phyloP scores from a whole-genome alignment of 1,140 invertebrate genomes.

The Spodoptera frugiperda region DNA sequence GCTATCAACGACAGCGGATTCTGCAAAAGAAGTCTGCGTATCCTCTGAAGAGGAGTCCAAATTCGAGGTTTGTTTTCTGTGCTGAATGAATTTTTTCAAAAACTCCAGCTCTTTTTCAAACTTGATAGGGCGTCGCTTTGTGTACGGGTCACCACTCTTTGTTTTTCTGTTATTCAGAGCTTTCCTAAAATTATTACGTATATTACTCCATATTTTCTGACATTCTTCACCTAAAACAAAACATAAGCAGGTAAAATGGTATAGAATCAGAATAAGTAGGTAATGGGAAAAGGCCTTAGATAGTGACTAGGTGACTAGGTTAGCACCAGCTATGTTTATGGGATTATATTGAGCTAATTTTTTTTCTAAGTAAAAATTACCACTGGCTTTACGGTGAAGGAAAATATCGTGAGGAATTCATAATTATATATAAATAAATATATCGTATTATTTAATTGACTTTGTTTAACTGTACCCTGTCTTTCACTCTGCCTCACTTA shows the following conservation, averaged over 20 bases:
- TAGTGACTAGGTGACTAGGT: no score
- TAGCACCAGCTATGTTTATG: no score
- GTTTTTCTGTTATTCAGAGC: constrained; percentile 4
- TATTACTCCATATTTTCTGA: neutral
- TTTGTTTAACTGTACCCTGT: constrained; percentile 12
- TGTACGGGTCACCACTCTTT: neutral
- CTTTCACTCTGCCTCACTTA: constrained; percentile 15
- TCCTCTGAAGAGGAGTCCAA: constrained; percentile 9
- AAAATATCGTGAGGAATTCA: constrained; percentile 18
- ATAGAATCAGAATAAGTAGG: no score
- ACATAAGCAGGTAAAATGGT: no score
- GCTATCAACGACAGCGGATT: no score
- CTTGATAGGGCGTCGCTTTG: neutral
- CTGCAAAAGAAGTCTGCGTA: constrained; percentile 6
- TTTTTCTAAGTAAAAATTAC: constrained; percentile 14
- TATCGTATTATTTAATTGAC: no score
- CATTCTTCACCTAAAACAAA: constrained; percentile 6
- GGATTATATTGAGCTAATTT: no score
- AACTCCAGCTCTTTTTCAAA: neutral
- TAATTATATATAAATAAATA: constrained; percentile 19
- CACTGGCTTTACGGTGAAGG: constrained; percentile 8
- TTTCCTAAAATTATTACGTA: constrained; percentile 6
- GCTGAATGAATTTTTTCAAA: neutral
- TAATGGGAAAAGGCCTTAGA: no score
- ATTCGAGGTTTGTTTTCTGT: constrained; percentile 8